Evolutionary conservation across 1,140 invertebrate species (phyloP), one percentile per base, ranked within the genome.

Genomic region (Tribolium castaneum): DNA sequence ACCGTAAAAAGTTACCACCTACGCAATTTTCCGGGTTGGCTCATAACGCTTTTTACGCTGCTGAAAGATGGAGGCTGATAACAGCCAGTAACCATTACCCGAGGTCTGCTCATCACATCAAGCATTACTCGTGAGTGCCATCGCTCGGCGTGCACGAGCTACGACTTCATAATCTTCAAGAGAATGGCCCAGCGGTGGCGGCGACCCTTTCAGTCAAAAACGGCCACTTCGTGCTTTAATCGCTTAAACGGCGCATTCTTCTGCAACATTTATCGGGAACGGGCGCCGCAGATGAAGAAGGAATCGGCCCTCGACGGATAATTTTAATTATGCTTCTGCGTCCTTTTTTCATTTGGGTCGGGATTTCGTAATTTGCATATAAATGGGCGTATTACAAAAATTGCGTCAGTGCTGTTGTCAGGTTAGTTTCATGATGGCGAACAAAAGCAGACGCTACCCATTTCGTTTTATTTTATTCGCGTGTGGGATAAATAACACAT

Each of bases 1-100:
- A 82, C 77, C 80, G 75, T 82, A 82, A 82, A 82, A 82, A 81
- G 80, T 82, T 81, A 82, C 81, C 81, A 82, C 81, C 80, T 80
- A 82, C 79, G 81, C 81, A 82, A 82, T 82, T 82, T 82, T 66
- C 74, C 77, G 19, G 39, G 51, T 52, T 71, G 66, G 49, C 70
- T 79, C 78, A 82, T 81, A 82, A 82, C 78, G 71, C 35, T 80
- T 78, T 82, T 80, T 81, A 80, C 80, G 80, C 76, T 74, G 78
- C 70, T 78, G 76, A 78, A 80, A 81, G 81, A 82, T 82, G 81
- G 70, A 75, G 70, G 76, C 72, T 76, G 81, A 82, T 82, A 82
- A 81, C 76, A 76, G 77, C 74, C 75, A 51, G 74, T 77, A 78
- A 78, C 81, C 81, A 81, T 82, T 82, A 81, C 78, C 45, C 22